These are phyloP conservation scores for Dufourea novaeangliae DNA, from an alignment of 1,140 invertebrate species.

Conservation along the genomic window DNA sequence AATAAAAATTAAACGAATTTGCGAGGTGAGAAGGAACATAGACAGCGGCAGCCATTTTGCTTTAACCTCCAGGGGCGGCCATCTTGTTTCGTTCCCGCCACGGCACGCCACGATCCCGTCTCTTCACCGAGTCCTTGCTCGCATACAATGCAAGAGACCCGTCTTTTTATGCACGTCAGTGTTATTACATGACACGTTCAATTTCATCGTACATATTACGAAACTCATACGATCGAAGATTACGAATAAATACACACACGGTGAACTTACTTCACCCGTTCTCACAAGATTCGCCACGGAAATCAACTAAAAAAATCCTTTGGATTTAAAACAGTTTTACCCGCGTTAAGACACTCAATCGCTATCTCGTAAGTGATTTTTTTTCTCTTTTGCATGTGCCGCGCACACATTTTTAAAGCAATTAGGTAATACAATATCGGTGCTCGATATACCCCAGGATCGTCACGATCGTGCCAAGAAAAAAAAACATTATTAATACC, in stretches of 20 bases:
- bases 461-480: background rate
- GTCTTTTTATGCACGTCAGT: background rate
- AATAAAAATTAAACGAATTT: background rate
- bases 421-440: background rate
- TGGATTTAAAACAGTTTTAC: slow-evolving; percentile 27
- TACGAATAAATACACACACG: slow-evolving; percentile 12
- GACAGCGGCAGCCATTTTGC: background rate
- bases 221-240: slow-evolving; percentile 15
- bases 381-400: too few species aligned
- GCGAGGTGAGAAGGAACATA: background rate
- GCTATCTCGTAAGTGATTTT: background rate
- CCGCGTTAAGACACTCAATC: background rate
- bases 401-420: too few species aligned
- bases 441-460: background rate
- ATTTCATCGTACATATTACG: slow-evolving; percentile 23
- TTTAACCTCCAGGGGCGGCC: background rate
- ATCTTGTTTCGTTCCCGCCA: background rate
- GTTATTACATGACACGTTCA: slow-evolving; percentile 15
- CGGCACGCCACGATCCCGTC: slow-evolving; percentile 1
- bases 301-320: slow-evolving; percentile 44
- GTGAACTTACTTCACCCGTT: background rate
- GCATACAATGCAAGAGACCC: slow-evolving; percentile 19
- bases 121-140: background rate
- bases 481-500: background rate
- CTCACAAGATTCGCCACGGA: slow-evolving; percentile 17